Evolutionary conservation across 2,113 vertebrate species (phyloP).

Genomic region (Anhinga anhinga): DNA sequence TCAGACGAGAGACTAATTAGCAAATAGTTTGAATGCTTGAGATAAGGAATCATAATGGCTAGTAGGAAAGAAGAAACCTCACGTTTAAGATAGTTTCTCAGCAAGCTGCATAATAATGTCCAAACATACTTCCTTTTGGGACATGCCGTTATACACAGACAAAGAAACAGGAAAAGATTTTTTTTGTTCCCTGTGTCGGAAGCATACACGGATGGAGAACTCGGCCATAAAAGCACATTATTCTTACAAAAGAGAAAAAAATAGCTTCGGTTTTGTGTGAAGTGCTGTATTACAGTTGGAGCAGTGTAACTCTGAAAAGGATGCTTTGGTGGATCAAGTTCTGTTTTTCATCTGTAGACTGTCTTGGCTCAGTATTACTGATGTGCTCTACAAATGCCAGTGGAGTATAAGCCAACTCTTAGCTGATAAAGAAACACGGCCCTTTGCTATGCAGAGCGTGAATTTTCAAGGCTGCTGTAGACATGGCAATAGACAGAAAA

Average conservation of each 20-base stretch:
- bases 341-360: neutral
- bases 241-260: neutral
- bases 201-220: neutral
- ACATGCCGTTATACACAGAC: neutral
- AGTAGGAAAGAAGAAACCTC: slow-evolving; percentile 57
- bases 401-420: neutral
- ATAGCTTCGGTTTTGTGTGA: neutral
- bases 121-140: slow-evolving; percentile 58
- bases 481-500: neutral
- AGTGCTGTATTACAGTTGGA: neutral
- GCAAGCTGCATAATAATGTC: slow-evolving; percentile 25
- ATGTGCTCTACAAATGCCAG: neutral
- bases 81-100: slow-evolving; percentile 17
- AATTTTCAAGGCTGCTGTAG: neutral
- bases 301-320: neutral
- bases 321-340: neutral
- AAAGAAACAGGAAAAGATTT: slow-evolving; percentile 50
- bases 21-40: slow-evolving; percentile 60
- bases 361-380: neutral
- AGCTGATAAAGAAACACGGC: neutral
- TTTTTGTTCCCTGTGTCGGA: slow-evolving; percentile 10
- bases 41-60: slow-evolving; percentile 53
- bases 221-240: neutral
- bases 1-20: slow-evolving; percentile 53
- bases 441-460: neutral